These are phyloP conservation scores for Ypsolopha scabrella DNA, from an alignment of 2,888 invertebrate species.

Conservation along the genomic window DNA sequence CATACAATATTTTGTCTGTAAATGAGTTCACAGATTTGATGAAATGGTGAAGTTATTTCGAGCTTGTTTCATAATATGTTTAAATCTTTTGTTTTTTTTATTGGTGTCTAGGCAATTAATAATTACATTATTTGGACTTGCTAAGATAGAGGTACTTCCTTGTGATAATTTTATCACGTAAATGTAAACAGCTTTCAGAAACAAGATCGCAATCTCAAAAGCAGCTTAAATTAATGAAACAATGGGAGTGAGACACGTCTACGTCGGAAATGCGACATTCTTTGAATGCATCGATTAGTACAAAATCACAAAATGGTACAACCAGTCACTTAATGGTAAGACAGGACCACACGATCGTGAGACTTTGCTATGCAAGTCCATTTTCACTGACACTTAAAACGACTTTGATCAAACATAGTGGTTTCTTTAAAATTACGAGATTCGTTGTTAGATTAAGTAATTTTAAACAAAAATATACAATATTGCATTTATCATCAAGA, in stretches of 20 bases:
- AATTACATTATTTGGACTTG: no score
- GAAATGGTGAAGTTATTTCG: neutral
- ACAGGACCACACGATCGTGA: conserved; percentile 14
- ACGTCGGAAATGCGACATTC: conserved; percentile 24
- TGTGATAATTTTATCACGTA: no score
- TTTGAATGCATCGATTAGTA: conserved; percentile 27
- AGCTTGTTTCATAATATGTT: no score
- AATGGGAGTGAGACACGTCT: neutral
- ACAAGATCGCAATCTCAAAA: neutral
- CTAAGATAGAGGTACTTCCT: no score
- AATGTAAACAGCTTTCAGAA: neutral
- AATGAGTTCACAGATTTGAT: neutral
- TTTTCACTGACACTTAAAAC: conserved; percentile 9
- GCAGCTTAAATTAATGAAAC: neutral
- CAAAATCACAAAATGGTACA: conserved; percentile 6
- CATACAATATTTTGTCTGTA: neutral
- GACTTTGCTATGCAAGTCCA: conserved; percentile 58
- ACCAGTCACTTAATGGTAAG: conserved; percentile 4
- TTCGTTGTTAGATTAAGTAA: conserved; percentile 46
- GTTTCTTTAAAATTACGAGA: conserved; percentile 41
- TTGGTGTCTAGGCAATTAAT: no score
- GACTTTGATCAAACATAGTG: conserved; percentile 28
- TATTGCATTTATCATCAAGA: conserved; percentile 27
- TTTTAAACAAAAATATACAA: conserved; percentile 18
- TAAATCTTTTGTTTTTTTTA: no score